Percentiles rank a stretch among this genome's conserved stretches.
phyloP scores from a whole-genome alignment of 2,888 invertebrate species.

The Nasonovia ribisnigri region DNA sequence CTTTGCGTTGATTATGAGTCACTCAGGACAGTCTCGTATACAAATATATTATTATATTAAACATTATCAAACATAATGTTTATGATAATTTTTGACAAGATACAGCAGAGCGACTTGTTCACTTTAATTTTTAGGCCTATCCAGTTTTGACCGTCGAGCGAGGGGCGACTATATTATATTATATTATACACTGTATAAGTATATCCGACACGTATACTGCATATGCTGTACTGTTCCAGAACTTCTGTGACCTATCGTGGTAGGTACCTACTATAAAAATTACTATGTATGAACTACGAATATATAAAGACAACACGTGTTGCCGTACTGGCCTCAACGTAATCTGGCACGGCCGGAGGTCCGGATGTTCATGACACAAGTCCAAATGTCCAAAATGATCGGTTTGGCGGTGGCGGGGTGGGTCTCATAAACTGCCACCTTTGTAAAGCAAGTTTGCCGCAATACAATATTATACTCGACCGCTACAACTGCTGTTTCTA shows the following conservation, averaged over 20 bases:
- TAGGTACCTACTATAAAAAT: too few relatives aligned
- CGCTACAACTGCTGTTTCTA: too few relatives aligned
- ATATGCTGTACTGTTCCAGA: not conserved
- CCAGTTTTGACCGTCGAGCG: too few relatives aligned
- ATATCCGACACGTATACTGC: not conserved
- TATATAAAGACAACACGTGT: not conserved
- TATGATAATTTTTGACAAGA: too few relatives aligned
- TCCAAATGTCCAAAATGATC: not conserved
- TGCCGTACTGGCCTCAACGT: not conserved
- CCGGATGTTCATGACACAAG: not conserved
- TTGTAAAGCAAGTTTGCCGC: not conserved
- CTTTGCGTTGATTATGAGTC: too few relatives aligned
- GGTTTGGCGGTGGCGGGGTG: too few relatives aligned
- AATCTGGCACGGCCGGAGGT: not conserved
- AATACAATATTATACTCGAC: not conserved
- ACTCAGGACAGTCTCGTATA: too few relatives aligned
- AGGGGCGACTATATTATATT: not conserved
- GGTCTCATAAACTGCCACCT: not conserved
- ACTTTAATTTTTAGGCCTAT: not conserved
- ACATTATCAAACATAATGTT: too few relatives aligned
- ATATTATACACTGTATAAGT: not conserved
- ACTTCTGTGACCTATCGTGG: not conserved
- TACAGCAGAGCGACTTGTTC: not conserved
- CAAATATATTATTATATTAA: not conserved
- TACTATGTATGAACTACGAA: too few relatives aligned